Percentiles rank a stretch among this genome's conserved stretches.
Conservation (phyloP, 2,797 vertebrate genomes). For the Pelobates cultripes region DNA sequence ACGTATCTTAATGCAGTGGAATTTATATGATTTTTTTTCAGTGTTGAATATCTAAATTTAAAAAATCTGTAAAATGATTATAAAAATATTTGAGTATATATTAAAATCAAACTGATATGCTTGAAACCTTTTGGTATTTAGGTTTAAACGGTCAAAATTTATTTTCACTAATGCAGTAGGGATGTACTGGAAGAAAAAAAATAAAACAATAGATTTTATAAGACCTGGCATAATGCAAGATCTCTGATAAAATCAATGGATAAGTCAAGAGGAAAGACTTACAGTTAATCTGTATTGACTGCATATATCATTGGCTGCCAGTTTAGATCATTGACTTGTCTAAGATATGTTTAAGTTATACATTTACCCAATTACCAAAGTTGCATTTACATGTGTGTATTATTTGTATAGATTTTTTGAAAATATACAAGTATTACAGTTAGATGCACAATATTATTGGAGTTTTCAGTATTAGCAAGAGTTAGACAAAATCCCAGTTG, state of each 20-base stretch:
- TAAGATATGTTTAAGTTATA: conserved; percentile 68
- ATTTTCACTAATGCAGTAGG: background rate
- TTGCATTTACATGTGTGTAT: no score
- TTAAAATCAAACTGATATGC: background rate
- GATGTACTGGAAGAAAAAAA: background rate
- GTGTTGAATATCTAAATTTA: no score
- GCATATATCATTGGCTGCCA: conserved; percentile 87
- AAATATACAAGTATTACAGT: background rate
- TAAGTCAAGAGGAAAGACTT: conserved; percentile 79
- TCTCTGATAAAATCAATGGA: conserved; percentile 69
- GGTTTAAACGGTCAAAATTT: no score
- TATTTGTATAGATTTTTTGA: no score
- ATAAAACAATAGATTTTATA: background rate
- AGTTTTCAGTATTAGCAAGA: no score
- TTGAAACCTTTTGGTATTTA: no score
- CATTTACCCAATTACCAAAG: background rate
- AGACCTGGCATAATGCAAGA: conserved; percentile 56
- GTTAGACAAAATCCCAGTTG: no score
- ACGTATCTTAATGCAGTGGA: no score
- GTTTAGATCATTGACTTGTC: conserved; percentile 83
- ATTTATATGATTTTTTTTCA: no score
- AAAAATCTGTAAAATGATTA: no score
- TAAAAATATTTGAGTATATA: background rate
- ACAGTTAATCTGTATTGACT: conserved; percentile 90
- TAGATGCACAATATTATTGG: no score